phyloP scores from a whole-genome alignment of 2,113 vertebrate species.

The Panthera leo region DNA sequence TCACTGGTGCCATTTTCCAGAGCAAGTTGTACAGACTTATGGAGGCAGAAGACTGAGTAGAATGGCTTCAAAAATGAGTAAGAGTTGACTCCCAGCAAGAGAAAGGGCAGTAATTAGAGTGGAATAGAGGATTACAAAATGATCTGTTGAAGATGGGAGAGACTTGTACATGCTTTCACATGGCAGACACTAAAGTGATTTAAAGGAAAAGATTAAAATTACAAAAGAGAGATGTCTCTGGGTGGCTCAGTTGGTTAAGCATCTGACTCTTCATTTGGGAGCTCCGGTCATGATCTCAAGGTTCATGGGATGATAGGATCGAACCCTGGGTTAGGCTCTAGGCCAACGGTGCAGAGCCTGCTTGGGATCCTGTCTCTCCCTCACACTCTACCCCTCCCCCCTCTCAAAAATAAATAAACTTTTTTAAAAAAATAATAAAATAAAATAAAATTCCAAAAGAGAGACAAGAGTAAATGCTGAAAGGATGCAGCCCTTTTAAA shows the following conservation, averaged over 20 bases:
- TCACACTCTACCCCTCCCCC: too few relatives aligned
- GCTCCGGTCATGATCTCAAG: too few relatives aligned
- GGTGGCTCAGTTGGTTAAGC: not conserved
- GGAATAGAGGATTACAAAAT: not conserved
- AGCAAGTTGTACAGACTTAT: not conserved
- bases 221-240: not conserved
- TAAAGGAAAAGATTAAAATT: not conserved
- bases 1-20: not conserved
- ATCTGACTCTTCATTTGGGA: too few relatives aligned
- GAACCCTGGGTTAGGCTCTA: too few relatives aligned
- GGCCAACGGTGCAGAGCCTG: too few relatives aligned
- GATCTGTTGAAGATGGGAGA: not conserved
- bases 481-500: not conserved
- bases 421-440: too few relatives aligned
- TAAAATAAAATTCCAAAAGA: too few relatives aligned
- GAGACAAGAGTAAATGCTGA: not conserved
- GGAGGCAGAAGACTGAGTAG: not conserved
- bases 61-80: not conserved
- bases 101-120: not conserved
- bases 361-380: too few relatives aligned
- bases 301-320: too few relatives aligned
- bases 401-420: too few relatives aligned
- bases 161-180: not conserved
- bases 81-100: not conserved
- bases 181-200: not conserved